Base-by-base conservation (phyloP, 2,113 vertebrate species). In the Solea senegalensis region DNA sequence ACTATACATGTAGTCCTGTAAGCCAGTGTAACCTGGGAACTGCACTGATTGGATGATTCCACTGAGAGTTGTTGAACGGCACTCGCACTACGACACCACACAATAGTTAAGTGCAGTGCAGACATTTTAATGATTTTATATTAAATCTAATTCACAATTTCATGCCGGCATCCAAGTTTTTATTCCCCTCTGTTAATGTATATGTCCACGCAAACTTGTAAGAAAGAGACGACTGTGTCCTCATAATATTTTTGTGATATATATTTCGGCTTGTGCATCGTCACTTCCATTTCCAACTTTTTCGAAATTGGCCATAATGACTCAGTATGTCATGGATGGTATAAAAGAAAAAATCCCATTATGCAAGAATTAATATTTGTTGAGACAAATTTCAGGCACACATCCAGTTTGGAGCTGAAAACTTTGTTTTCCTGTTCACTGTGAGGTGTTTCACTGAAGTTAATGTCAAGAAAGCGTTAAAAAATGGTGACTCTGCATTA, bases 21-120 rank as follows among this genome's bases (percentile, higher is more conserved):
- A 48, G 28, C 40, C 45, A 28, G 49, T 52, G 63, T 21, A 21
- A 54, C 41, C 71, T 40, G 15, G 10, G 15, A 48, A 54, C 59
- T 15, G 16, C 52, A 12, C 65, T 63, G 51, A 59, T 39, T 68
- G 56, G 63, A 72, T 68, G 60, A 54, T 55, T 40, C 26, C 43
- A 48, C 45, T 57, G 8, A 28, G 59, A 56, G 11, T 9, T 44
- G 61, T 56, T 58, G 10, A 34, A 51, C 21, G 10, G 53, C 62
- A 64, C 59, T 44, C 15, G 59, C 21, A 56, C 44, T 45, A 12
- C 44, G 4, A 4, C 44, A 14, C 9, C 44, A 27, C 3, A 55
- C 48, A 21, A 58, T 3, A 27, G 1, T 40, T 14, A 48, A 48
- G 9, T 1, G 27, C 12, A 6, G 7, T 34, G 44, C 15, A 6